Conservation (phyloP, 1,140 invertebrate genomes). For the Zaprionus gabonicus region DNA sequence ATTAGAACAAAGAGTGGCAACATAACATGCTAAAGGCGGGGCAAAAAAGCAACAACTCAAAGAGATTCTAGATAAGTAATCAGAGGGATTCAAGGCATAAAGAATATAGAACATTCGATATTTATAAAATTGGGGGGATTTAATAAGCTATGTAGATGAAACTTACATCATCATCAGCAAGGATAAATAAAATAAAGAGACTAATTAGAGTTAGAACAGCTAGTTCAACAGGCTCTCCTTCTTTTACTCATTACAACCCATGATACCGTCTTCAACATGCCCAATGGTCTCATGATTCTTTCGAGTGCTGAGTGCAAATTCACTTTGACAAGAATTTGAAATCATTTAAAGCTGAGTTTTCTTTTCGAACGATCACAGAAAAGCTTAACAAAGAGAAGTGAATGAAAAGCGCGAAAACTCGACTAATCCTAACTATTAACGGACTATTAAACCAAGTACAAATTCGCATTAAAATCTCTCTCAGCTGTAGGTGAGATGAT, state of each 20-base stretch:
- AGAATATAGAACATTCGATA: too few species aligned
- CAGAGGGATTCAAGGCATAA: too few species aligned
- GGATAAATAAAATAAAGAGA: too few species aligned
- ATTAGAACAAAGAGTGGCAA: not conserved
- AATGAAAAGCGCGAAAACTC: too few species aligned
- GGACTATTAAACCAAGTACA: not conserved
- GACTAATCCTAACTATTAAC: not conserved
- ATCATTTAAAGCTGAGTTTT: not conserved
- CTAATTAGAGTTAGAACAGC: too few species aligned
- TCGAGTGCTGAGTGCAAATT: not conserved
- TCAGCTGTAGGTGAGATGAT: slow-evolving; percentile 20
- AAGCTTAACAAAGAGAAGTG: not conserved
- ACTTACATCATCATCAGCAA: too few species aligned
- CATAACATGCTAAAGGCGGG: too few species aligned
- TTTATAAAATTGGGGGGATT: not conserved
- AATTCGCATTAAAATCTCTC: not conserved
- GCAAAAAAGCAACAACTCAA: not conserved
- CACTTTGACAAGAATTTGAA: not conserved
- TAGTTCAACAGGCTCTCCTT: too few species aligned
- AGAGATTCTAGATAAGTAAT: too few species aligned
- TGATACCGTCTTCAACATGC: not conserved
- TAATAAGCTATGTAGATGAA: not conserved
- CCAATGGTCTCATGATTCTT: not conserved
- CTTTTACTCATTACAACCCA: too few species aligned
- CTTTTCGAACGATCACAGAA: not conserved